These are phyloP conservation scores for Mustela nigripes DNA, from an alignment of 2,113 vertebrate species.

Conservation along the genomic window DNA sequence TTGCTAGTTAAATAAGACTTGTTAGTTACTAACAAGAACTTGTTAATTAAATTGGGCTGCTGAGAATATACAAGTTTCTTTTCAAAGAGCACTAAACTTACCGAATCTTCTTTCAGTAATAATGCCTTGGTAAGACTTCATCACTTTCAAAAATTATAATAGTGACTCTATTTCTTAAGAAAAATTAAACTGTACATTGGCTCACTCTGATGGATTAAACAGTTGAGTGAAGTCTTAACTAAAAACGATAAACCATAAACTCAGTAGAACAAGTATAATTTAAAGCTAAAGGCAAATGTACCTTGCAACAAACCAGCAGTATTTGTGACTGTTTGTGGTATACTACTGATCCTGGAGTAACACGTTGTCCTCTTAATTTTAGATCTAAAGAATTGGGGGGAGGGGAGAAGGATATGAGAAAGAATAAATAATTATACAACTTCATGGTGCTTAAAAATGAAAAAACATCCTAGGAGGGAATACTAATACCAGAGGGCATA, in stretches of 20 bases:
- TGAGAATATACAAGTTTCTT: neutral
- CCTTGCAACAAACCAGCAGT: constrained; percentile 94
- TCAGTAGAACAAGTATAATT: neutral
- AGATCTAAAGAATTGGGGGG: constrained; percentile 75
- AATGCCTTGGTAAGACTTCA: constrained; percentile 43
- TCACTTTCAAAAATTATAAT: constrained; percentile 26
- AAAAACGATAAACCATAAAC: constrained; percentile 46
- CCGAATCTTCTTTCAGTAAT: constrained; percentile 41
- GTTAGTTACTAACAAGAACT: neutral
- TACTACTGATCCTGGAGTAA: constrained; percentile 90
- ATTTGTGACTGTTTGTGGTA: constrained; percentile 90
- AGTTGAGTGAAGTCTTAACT: constrained; percentile 3
- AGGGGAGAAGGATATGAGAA: neutral
- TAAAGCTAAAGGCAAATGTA: constrained; percentile 80
- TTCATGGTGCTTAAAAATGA: constrained; percentile 39
- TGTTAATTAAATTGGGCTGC: neutral
- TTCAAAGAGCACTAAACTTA: neutral
- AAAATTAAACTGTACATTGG: constrained; percentile 46
- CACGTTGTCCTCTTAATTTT: constrained; percentile 55
- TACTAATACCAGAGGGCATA: neutral
- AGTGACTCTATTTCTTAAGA: neutral
- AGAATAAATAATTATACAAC: constrained; percentile 61
- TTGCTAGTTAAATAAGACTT: neutral
- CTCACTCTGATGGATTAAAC: neutral
- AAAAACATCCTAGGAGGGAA: neutral